Evolutionary conservation across 2,797 vertebrate genomes (phyloP).

Genomic region (Micrastur ruficollis): DNA sequence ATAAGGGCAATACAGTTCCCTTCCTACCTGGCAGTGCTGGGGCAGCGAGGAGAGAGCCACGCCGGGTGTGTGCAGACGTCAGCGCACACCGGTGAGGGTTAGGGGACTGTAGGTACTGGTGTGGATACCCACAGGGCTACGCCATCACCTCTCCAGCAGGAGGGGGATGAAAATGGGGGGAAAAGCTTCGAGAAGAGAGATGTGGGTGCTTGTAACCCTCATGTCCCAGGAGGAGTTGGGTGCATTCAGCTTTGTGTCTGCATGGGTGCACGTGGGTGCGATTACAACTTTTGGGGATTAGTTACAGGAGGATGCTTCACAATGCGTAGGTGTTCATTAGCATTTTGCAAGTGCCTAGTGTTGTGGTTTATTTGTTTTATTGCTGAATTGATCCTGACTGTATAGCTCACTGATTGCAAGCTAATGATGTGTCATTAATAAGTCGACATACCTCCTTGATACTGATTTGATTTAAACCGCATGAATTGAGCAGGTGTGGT

Average conservation of each 20-base stretch:
- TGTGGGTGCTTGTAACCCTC: not conserved
- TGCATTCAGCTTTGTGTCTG: not conserved
- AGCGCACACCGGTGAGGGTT: not conserved
- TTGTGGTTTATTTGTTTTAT: not conserved
- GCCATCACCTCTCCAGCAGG: not conserved
- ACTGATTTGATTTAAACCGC: not conserved
- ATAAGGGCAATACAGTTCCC: not conserved
- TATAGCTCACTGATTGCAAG: not conserved
- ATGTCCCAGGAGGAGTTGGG: fast-evolving
- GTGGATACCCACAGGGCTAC: not conserved
- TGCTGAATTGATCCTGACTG: not conserved
- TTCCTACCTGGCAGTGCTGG: fast-evolving
- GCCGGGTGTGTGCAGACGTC: fast-evolving
- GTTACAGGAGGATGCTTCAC: not conserved
- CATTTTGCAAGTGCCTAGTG: not conserved
- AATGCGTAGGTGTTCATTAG: fast-evolving
- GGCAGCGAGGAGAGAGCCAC: not conserved
- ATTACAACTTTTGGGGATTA: not conserved
- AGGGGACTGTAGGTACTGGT: not conserved
- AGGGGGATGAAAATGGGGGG: not conserved
- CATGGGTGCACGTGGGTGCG: fast-evolving
- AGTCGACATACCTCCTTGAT: not conserved
- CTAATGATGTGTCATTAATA: not conserved
- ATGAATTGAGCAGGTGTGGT: not conserved
- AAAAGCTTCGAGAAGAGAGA: not conserved